Conservation (phyloP, 1,140 invertebrate genomes). For the Drosophila orosa region DNA sequence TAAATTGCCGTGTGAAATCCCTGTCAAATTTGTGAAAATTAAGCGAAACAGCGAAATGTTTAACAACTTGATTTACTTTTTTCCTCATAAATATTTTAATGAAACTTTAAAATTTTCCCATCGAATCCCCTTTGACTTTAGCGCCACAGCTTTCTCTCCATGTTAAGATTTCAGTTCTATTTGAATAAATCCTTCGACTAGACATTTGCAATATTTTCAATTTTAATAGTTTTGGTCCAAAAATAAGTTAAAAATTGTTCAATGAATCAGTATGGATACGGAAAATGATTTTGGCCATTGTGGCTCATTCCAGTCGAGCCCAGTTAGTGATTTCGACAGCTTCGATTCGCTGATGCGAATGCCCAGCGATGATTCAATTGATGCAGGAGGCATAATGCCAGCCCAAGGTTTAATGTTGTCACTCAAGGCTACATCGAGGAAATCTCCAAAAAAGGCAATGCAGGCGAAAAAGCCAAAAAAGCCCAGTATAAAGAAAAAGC, state of each 20-base stretch:
- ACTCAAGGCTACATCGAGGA: too few species aligned
- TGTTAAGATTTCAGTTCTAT: background rate
- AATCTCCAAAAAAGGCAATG: too few species aligned
- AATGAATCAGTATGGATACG: background rate
- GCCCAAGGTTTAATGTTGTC: too few species aligned
- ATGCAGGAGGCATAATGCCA: too few species aligned
- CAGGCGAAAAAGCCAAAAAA: too few species aligned
- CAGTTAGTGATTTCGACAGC: too few species aligned
- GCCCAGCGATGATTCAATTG: too few species aligned
- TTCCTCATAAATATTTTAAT: too few species aligned
- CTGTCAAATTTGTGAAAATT: constrained; percentile 56
- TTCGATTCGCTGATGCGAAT: too few species aligned
- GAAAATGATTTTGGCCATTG: background rate
- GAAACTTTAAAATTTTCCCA: constrained; percentile 15
- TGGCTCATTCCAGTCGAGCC: too few species aligned
- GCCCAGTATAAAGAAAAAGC: too few species aligned
- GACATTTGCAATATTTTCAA: background rate
- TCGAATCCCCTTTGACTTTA: background rate
- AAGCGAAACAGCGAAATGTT: background rate
- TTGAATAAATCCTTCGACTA: background rate
- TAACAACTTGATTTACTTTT: background rate
- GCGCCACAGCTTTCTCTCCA: background rate
- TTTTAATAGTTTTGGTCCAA: background rate
- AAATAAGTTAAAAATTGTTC: background rate
- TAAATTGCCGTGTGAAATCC: constrained; percentile 59